Evolutionary conservation across 2,797 vertebrate species (phyloP).

Genomic region (Sus cebifrons): DNA sequence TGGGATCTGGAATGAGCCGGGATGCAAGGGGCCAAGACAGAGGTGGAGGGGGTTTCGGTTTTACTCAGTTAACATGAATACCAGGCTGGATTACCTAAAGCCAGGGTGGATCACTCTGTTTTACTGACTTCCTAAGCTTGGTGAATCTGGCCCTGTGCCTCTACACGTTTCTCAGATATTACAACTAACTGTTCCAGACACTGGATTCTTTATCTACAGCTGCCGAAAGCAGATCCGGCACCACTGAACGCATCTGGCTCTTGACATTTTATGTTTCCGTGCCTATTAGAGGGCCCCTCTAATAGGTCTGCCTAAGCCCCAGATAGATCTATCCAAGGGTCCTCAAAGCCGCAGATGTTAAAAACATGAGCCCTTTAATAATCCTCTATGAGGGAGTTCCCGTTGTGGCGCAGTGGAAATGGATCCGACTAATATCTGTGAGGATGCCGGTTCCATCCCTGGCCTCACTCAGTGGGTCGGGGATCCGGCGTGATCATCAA

Average conservation of each 20-base stretch:
- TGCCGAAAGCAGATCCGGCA: background rate
- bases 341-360: background rate
- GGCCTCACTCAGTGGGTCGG: no score
- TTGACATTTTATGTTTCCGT: background rate
- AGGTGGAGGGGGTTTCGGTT: rapidly evolving
- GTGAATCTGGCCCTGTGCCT: background rate
- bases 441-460: no score
- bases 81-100: background rate
- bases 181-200: conserved; percentile 26
- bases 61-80: background rate
- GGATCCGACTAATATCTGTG: no score
- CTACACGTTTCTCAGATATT: conserved; percentile 18
- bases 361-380: background rate
- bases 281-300: background rate
- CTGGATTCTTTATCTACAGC: background rate
- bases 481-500: no score
- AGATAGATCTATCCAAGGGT: background rate
- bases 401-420: no score
- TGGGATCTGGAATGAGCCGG: background rate
- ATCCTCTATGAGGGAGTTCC: background rate
- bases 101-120: background rate
- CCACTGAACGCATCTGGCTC: background rate
- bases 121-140: background rate
- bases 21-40: background rate
- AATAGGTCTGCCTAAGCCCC: background rate